phyloP scores from a whole-genome alignment of 2,797 vertebrate genomes.

The Liasis olivaceus region DNA sequence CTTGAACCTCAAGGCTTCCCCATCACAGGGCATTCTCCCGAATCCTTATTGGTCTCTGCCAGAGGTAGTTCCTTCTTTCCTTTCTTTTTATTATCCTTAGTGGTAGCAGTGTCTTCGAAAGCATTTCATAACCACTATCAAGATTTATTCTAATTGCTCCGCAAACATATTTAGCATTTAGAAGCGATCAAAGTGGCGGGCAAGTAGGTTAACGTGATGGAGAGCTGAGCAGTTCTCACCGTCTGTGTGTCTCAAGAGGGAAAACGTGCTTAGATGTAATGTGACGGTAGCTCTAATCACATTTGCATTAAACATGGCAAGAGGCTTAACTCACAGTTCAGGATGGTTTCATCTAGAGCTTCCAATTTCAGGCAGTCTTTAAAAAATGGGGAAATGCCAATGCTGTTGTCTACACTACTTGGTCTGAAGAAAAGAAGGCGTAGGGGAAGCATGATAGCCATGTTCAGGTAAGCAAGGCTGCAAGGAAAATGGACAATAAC shows the following conservation, averaged over 20 bases:
- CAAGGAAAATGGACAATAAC: too few relatives aligned
- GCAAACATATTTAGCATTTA: conserved; percentile 59
- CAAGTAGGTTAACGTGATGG: conserved; percentile 64
- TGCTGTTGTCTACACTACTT: too few relatives aligned
- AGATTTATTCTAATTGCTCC: conserved; percentile 65
- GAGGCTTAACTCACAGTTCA: conserved; percentile 1
- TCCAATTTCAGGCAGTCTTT: not conserved
- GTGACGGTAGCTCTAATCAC: conserved; percentile 25
- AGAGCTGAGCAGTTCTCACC: conserved; percentile 38
- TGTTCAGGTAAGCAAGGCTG: too few relatives aligned
- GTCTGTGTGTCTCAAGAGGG: conserved; percentile 51
- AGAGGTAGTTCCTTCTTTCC: not conserved
- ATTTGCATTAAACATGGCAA: not conserved
- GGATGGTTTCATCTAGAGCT: not conserved
- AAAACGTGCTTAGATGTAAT: conserved; percentile 53
- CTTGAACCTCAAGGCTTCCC: not conserved
- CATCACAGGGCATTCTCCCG: not conserved
- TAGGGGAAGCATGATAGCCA: too few relatives aligned
- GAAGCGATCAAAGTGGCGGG: conserved; percentile 59
- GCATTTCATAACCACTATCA: conserved; percentile 45
- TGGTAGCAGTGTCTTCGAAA: not conserved
- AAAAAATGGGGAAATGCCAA: not conserved
- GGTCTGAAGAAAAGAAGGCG: too few relatives aligned
- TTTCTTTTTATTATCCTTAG: not conserved
- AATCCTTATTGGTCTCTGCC: not conserved